A percentile compares a stretch with the other conserved stretches of the same genome.
Conservation (phyloP, 1,140 invertebrate species). For the Meloidogyne floridensis region DNA sequence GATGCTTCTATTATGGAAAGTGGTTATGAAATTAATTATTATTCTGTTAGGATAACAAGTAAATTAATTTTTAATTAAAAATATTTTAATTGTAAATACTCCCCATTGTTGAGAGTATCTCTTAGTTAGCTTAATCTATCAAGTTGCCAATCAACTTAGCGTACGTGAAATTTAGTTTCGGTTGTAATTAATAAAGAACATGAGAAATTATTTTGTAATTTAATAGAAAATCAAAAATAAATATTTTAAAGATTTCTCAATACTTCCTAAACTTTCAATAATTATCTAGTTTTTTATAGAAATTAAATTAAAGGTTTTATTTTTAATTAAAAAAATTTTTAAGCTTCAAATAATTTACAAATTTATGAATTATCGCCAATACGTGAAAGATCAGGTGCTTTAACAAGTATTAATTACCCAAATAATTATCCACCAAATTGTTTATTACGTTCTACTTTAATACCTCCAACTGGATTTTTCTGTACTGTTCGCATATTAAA, state of each 20-base stretch:
- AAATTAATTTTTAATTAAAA: conserved; percentile 2
- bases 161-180: no score
- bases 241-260: no score
- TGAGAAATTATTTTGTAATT: no score
- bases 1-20: conserved; percentile 41
- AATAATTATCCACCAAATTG: conserved; percentile 39
- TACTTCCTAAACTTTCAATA: no score
- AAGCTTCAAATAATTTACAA: conserved; percentile 12
- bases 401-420: conserved; percentile 52
- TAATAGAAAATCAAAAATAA: no score
- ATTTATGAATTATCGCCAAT: conserved; percentile 52
- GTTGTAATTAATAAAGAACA: no score
- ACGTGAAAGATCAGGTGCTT: conserved; percentile 41
- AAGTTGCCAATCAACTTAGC: no score
- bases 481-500: conserved; percentile 38
- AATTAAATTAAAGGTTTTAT: background rate
- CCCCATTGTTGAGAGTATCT: no score
- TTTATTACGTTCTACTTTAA: conserved; percentile 40
- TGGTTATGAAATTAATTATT: conserved; percentile 50
- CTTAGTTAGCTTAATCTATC: no score
- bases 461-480: conserved; percentile 42
- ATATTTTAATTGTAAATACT: background rate
- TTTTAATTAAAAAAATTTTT: background rate
- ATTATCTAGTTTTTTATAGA: no score
- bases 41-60: conserved; percentile 37